Evolutionary conservation across 2,797 vertebrate genomes (phyloP).

Genomic region (Staurois parvus): DNA sequence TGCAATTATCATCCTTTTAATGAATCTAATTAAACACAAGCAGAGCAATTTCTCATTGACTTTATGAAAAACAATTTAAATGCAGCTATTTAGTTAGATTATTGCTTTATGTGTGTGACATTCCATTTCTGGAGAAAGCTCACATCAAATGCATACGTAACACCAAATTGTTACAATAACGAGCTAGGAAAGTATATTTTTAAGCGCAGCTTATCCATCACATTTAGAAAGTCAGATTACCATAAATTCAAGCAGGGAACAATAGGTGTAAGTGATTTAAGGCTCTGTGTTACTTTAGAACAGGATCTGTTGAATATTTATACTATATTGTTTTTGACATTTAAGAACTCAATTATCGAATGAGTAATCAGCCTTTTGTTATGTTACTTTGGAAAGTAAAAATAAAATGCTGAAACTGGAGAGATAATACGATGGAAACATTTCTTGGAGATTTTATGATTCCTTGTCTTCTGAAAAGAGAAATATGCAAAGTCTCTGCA

Average conservation of each 20-base stretch:
- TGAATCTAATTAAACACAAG: slow-evolving; percentile 53
- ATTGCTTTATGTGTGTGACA: slow-evolving; percentile 57
- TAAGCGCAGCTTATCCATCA: slow-evolving; percentile 73
- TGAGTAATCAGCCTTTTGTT: slow-evolving; percentile 82
- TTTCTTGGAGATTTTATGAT: slow-evolving; percentile 70
- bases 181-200: slow-evolving; percentile 72
- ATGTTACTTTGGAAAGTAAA: slow-evolving; percentile 75
- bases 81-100: slow-evolving; percentile 43
- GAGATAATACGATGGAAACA: slow-evolving; percentile 52
- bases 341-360: slow-evolving; percentile 84
- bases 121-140: slow-evolving; percentile 43
- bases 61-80: slow-evolving; percentile 48
- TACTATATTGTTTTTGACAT: slow-evolving; percentile 81
- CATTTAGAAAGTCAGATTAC: slow-evolving; percentile 79
- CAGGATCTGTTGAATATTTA: slow-evolving; percentile 83
- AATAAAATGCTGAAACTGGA: slow-evolving; percentile 65
- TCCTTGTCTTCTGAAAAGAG: slow-evolving; percentile 56
- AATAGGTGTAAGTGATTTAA: slow-evolving; percentile 73
- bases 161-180: slow-evolving; percentile 57
- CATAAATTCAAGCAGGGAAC: slow-evolving; percentile 78
- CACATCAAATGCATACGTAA: slow-evolving; percentile 55
- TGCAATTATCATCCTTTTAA: slow-evolving; percentile 24
- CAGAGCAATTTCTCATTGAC: slow-evolving; percentile 32
- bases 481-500: slow-evolving; percentile 55
- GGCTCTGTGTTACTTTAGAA: slow-evolving; percentile 75